phyloP scores from a whole-genome alignment of 37 sponge, comb jelly and placozoan genomes.

The Spongilla lacustris region DNA sequence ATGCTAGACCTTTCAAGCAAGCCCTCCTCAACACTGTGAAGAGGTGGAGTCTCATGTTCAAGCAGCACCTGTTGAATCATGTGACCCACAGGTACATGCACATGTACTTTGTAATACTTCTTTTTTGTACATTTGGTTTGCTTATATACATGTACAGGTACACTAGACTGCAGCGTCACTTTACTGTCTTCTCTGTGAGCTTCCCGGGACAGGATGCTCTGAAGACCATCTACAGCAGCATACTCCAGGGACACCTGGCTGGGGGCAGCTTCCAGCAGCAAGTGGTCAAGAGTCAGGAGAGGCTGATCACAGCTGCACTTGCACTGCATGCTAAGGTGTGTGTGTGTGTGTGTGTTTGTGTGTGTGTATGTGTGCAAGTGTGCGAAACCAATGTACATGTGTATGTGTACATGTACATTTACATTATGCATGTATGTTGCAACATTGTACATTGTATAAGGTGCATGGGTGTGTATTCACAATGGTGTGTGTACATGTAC shows the following conservation, averaged over 20 bases:
- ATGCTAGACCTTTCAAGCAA: slow-evolving; percentile 93
- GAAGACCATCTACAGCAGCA: slow-evolving; percentile 89
- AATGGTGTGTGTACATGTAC: too few relatives aligned
- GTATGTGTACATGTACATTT: too few relatives aligned
- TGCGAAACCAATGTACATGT: too few relatives aligned
- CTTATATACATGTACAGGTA: too few relatives aligned
- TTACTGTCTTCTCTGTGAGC: slow-evolving; percentile 95
- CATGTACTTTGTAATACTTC: too few relatives aligned
- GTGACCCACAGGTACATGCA: slow-evolving; percentile 77
- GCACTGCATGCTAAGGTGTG: slow-evolving; percentile 82
- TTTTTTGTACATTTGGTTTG: too few relatives aligned
- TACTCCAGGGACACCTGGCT: slow-evolving; percentile 84
- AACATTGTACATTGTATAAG: too few relatives aligned
- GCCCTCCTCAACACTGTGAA: slow-evolving; percentile 94
- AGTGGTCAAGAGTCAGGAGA: slow-evolving; percentile 74
- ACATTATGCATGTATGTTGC: too few relatives aligned
- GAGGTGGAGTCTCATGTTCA: slow-evolving; percentile 97
- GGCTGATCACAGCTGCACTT: slow-evolving; percentile 80
- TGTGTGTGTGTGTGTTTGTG: slow-evolving; percentile 4
- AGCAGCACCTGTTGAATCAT: slow-evolving; percentile 93
- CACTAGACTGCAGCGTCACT: slow-evolving; percentile 94
- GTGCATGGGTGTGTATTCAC: too few relatives aligned
- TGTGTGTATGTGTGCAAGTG: background rate
- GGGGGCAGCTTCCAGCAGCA: slow-evolving; percentile 60
- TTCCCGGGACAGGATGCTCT: slow-evolving; percentile 88